Evolutionary conservation across 2,888 invertebrate species (phyloP), one percentile per base, ranked within the genome.

Genomic region (Caenorhabditis imperialis): DNA sequence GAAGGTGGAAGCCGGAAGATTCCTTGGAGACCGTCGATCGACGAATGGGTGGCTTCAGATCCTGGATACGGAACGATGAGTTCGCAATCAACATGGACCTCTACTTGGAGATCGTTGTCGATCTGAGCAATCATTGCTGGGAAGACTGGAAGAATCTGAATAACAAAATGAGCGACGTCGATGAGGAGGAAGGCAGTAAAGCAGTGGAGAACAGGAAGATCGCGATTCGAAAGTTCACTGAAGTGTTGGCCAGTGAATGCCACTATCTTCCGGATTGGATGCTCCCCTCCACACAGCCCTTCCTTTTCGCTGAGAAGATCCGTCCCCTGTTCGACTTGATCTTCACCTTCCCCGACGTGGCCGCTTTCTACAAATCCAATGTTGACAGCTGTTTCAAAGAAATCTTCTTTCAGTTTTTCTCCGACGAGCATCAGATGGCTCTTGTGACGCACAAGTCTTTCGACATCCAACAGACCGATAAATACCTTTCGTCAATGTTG

Each of bases 391-490:
- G 16, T 22, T 30, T 57, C 16, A 16, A 23, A 7, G 30, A 50
- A 25, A 16, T 51, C 1, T 67, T 67, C 38, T 37, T 40, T 4
- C 25, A 50, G 4, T 33, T 67, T 30, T 37, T 67, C 12, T 14
- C 10, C 3, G 12, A 22, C 2, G 48, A 57, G 3, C 30, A 44
- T 6, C 38, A 42, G 20, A 10, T 38, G 3, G 22, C 25, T 12
- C 33, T 67, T 1, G 3, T 50, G 0, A 20, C 35, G 10, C n/a
- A 50, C 18, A 7, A 22, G 14, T 23, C 35, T 3, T 57, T 44
- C 27, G 35, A 10, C 2, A 16, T 67, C 14, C 67, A 67, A 18
- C 16, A 10, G 20, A 67, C 67, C 6, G 67, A 67, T 16, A 67
- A 58, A 12, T 67, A 57, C 27, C 37, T 33, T 1, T 51, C 51